Evolutionary conservation across 2,888 invertebrate species (phyloP).

Genomic region (Brenthis daphne): DNA sequence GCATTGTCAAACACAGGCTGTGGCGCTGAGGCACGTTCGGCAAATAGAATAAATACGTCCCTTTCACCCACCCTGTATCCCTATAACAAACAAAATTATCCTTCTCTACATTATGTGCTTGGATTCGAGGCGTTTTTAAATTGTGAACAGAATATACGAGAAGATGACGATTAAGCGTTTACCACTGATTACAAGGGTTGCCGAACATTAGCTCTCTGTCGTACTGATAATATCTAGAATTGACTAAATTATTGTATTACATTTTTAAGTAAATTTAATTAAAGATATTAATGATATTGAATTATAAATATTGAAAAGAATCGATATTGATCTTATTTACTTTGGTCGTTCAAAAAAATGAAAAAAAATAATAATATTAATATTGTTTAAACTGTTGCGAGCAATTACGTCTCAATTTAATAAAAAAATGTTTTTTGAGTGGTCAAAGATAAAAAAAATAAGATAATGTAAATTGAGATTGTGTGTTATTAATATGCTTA

Average conservation of each 20-base stretch:
- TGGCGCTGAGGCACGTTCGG: conserved; percentile 74
- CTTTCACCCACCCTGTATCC: conserved; percentile 56
- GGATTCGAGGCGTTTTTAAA: conserved; percentile 39
- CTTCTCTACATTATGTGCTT: conserved; percentile 63
- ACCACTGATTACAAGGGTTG: not conserved
- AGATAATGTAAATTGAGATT: not conserved
- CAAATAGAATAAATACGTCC: conserved; percentile 78
- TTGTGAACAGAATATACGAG: conserved; percentile 17
- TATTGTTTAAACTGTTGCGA: too few species aligned
- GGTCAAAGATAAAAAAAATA: not conserved
- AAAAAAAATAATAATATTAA: too few species aligned
- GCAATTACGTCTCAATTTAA: too few species aligned
- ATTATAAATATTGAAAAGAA: too few species aligned
- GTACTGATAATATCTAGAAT: not conserved
- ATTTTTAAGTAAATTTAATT: too few species aligned
- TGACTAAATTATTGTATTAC: not conserved
- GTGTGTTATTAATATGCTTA: conserved; percentile 3
- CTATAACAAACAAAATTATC: conserved; percentile 74
- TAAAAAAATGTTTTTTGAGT: too few species aligned
- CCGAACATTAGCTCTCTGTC: too few species aligned
- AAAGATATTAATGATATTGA: too few species aligned
- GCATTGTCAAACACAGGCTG: conserved; percentile 76
- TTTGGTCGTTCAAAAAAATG: too few species aligned
- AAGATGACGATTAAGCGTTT: conserved; percentile 4
- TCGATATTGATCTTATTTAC: too few species aligned